Conservation (phyloP, 2,888 invertebrate species). For the Norana najaformis region DNA sequence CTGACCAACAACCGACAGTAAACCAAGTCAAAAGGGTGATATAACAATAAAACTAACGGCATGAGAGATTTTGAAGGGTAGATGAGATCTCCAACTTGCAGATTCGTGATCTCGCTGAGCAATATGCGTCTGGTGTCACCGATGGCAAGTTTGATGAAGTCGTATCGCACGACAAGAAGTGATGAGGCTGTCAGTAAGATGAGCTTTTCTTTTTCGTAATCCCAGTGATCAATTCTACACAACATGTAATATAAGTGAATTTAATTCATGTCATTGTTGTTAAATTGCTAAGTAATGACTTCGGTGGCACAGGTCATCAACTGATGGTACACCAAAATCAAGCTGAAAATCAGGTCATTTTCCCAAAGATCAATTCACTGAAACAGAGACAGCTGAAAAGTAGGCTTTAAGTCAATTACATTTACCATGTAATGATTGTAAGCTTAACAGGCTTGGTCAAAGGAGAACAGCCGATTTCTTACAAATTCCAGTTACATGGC, state of each 20-base stretch:
- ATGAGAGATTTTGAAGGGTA: slow-evolving; percentile 80
- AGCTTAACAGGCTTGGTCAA: too few relatives aligned
- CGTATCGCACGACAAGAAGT: slow-evolving; percentile 78
- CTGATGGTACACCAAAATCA: not conserved
- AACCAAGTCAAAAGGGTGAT: not conserved
- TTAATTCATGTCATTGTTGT: not conserved
- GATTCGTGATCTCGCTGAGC: slow-evolving; percentile 73
- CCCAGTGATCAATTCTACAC: slow-evolving; percentile 81
- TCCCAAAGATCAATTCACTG: too few relatives aligned
- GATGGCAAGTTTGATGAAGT: slow-evolving; percentile 70
- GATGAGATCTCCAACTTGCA: slow-evolving; percentile 77
- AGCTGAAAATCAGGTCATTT: too few relatives aligned
- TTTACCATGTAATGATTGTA: too few relatives aligned
- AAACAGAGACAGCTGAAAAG: too few relatives aligned
- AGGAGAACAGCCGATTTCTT: too few relatives aligned
- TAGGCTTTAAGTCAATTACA: too few relatives aligned
- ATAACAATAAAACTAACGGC: slow-evolving; percentile 72
- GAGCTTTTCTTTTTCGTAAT: slow-evolving; percentile 80
- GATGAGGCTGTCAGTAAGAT: slow-evolving; percentile 75
- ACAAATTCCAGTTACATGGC: too few relatives aligned
- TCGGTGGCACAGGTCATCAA: not conserved
- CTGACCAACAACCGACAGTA: not conserved
- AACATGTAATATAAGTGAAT: not conserved
- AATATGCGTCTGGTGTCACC: slow-evolving; percentile 72
- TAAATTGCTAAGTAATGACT: not conserved